A percentile compares a stretch with the other conserved stretches of the same genome.
These are phyloP conservation scores for Spondyliosoma cantharus DNA, from an alignment of 2,797 vertebrate species.

Conservation along the genomic window DNA sequence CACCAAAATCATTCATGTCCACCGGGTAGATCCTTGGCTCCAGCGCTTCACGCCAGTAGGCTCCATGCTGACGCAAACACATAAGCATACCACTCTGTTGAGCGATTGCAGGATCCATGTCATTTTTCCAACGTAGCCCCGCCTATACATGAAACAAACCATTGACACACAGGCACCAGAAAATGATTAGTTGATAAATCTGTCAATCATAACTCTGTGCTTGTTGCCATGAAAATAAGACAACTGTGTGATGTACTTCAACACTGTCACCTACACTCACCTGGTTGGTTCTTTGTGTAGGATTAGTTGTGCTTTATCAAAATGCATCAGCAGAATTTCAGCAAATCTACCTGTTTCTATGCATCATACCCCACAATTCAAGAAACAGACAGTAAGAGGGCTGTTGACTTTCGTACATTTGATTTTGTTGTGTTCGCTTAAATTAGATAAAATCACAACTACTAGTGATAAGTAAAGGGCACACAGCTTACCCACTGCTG, in stretches of 20 bases:
- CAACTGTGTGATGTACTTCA: not conserved
- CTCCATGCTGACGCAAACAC: slow-evolving; percentile 74
- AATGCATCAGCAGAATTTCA: not conserved
- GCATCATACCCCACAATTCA: not conserved
- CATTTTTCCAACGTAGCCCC: slow-evolving; percentile 70
- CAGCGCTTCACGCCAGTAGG: slow-evolving; percentile 71
- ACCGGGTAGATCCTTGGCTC: slow-evolving; percentile 71
- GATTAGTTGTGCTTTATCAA: not conserved
- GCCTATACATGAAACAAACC: slow-evolving; percentile 79
- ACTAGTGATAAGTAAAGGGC: not conserved
- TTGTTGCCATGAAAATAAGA: slow-evolving; percentile 58
- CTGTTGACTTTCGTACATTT: not conserved
- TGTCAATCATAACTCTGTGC: slow-evolving; percentile 57
- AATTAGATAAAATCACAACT: slow-evolving; percentile 1
- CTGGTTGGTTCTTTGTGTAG: not conserved
- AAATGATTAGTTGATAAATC: slow-evolving; percentile 73
- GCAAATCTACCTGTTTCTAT: not conserved
- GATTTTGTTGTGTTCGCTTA: not conserved
- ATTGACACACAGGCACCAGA: slow-evolving; percentile 79
- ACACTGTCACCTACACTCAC: not conserved
- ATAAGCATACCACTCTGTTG: slow-evolving; percentile 72
- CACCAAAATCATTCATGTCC: slow-evolving; percentile 79
- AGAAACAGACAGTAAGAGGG: not conserved
- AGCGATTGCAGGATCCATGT: slow-evolving; percentile 70
- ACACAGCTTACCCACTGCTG: not conserved